These are phyloP conservation scores for Loris lydekkerianus DNA, from an alignment of 2,797 vertebrate genomes.

Conservation along the genomic window DNA sequence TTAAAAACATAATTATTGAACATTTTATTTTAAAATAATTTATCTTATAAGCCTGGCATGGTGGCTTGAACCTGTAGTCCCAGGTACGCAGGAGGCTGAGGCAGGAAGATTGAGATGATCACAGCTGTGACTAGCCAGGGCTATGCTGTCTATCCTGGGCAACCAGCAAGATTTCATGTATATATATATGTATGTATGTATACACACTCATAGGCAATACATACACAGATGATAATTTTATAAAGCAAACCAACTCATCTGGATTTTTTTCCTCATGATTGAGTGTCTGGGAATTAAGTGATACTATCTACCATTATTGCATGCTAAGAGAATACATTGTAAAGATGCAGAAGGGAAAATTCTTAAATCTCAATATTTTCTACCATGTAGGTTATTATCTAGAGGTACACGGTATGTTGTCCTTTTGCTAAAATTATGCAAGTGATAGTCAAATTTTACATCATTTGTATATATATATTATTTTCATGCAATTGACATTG, in stretches of 20 bases:
- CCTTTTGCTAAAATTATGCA: constrained; percentile 36
- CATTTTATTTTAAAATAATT: neutral
- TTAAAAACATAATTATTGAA: constrained; percentile 5
- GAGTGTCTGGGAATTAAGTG: neutral
- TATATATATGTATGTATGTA: neutral
- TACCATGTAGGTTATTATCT: neutral
- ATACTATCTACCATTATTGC: neutral
- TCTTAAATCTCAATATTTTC: neutral
- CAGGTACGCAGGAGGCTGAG: neutral
- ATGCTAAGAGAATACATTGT: neutral
- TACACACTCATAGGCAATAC: neutral
- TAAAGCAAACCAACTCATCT: neutral
- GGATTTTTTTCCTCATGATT: neutral
- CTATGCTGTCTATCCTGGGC: neutral
- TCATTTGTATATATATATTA: neutral
- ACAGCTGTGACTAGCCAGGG: neutral
- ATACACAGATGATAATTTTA: neutral
- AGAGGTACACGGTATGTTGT: neutral
- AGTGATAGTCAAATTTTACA: neutral
- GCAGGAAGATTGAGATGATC: neutral
- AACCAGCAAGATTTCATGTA: no score
- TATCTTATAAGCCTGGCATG: neutral
- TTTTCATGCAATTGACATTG: constrained; percentile 52
- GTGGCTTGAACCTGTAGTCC: neutral
- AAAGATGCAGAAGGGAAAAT: neutral